Conservation (phyloP, 2,113 vertebrate genomes). For the Aptenodytes patagonicus region DNA sequence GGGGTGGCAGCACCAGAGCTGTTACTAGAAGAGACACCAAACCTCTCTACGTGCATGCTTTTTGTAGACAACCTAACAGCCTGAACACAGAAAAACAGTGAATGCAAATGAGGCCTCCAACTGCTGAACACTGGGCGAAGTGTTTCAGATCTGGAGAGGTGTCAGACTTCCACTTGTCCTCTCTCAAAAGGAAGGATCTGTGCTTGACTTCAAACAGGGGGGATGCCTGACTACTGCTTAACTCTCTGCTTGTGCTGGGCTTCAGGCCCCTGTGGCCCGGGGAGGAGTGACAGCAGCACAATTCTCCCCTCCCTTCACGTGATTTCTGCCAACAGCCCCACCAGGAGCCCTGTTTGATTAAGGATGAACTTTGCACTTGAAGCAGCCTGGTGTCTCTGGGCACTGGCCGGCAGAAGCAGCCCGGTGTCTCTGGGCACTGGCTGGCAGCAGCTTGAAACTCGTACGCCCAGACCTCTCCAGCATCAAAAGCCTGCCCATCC, state of each 20-base stretch:
- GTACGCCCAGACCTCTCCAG: fast-evolving
- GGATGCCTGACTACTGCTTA: not conserved
- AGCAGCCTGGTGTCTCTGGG: not conserved
- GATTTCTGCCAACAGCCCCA: not conserved
- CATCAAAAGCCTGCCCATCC: not conserved
- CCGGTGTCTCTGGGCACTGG: not conserved
- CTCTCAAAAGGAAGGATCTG: not conserved
- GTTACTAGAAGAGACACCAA: not conserved
- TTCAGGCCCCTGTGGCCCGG: fast-evolving
- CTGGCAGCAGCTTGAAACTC: not conserved
- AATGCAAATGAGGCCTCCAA: not conserved
- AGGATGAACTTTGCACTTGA: not conserved
- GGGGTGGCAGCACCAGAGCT: not conserved
- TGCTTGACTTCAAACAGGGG: not conserved
- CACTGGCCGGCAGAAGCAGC: not conserved
- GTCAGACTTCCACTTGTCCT: not conserved
- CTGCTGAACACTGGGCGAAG: fast-evolving
- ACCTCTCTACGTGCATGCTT: fast-evolving
- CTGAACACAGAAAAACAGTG: not conserved
- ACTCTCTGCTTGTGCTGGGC: not conserved
- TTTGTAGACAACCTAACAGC: not conserved
- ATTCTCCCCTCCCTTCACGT: not conserved
- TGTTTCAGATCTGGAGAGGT: not conserved
- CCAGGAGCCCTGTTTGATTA: not conserved
- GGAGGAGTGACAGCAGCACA: fast-evolving